Evolutionary conservation across 2,797 vertebrate genomes (phyloP), one percentile per base, ranked within the genome.

Genomic region (Myotis daubentonii): DNA sequence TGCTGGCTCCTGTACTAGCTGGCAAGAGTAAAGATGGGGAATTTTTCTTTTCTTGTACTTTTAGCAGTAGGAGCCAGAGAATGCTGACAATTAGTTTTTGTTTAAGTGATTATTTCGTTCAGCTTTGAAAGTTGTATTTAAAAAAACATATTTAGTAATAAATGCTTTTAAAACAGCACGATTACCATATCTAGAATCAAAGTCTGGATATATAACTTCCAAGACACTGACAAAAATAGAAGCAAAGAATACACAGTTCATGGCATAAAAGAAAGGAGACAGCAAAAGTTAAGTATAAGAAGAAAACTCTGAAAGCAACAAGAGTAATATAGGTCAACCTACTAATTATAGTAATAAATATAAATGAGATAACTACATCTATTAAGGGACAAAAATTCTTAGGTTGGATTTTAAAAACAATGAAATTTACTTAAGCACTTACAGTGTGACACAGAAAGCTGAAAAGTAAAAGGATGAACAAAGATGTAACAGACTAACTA

Each of bases 401-500:
- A 49, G 22, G 16, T 22, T 57, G 10, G 4, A 81, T 68, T 81
- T 79, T 4, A 41, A 75, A 79, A 72, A 51, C n/a, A 75, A 78
- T 4, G 33, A 79, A 85, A 70, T 20, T 49, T 94, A 13, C 36
- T 44, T 68, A 78, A 68, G n/a, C 1, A 80, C n/a, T 78, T 93
- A 60, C 4, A 93, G 44, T 92, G 44, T 93, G 9, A 82, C 79
- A 94, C 12, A 78, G 49, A 85, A 92, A 81, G 55, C 28, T 93
- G 17, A 89, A 80, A 85, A 85, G 17, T 57, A 71, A 85, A 93
- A 78, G 17, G 4, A 74, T 16, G 2, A 28, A 51, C 60, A 85
- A 93, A 93, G 33, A 79, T 51, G 25, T 66, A 65, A 80, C 5
- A 82, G 49, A 79, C 36, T 44, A 49, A 49, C 38, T 28, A 55